A percentile compares a stretch with the other conserved stretches of the same genome.
phyloP scores from a whole-genome alignment of 2,113 vertebrate genomes.

The Urocitellus parryii region DNA sequence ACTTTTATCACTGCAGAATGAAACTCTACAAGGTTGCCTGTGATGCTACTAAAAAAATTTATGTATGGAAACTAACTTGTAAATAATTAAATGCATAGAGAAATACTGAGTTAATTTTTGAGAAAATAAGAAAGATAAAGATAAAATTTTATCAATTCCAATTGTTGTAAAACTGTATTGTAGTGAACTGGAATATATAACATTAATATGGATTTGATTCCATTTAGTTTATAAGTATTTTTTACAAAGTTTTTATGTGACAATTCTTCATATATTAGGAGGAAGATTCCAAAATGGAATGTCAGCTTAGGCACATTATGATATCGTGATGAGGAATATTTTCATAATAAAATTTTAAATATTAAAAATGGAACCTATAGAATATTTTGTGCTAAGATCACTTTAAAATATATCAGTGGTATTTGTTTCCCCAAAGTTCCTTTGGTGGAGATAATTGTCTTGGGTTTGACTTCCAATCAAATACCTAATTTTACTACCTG shows the following conservation, averaged over 20 bases:
- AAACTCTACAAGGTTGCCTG: not conserved
- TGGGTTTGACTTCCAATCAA: not conserved
- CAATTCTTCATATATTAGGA: constrained; percentile 28
- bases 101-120: constrained; percentile 14
- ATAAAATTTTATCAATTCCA: constrained; percentile 7
- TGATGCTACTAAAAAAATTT: not conserved
- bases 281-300: not conserved
- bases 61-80: not conserved
- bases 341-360: constrained; percentile 18
- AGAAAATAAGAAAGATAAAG: not conserved
- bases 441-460: not conserved
- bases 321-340: not conserved
- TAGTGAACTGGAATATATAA: not conserved
- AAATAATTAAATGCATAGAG: not conserved
- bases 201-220: not conserved
- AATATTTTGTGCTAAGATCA: constrained; percentile 20
- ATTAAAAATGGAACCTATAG: constrained; percentile 1
- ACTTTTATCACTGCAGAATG: not conserved
- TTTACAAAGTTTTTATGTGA: not conserved
- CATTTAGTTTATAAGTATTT: not conserved
- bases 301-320: not conserved
- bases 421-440: not conserved
- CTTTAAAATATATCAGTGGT: not conserved
- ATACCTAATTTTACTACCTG: not conserved
- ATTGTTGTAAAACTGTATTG: not conserved